Evolutionary conservation across 2,797 vertebrate genomes (phyloP), one percentile per base, ranked within the genome.

Genomic region (Pangasius djambal): DNA sequence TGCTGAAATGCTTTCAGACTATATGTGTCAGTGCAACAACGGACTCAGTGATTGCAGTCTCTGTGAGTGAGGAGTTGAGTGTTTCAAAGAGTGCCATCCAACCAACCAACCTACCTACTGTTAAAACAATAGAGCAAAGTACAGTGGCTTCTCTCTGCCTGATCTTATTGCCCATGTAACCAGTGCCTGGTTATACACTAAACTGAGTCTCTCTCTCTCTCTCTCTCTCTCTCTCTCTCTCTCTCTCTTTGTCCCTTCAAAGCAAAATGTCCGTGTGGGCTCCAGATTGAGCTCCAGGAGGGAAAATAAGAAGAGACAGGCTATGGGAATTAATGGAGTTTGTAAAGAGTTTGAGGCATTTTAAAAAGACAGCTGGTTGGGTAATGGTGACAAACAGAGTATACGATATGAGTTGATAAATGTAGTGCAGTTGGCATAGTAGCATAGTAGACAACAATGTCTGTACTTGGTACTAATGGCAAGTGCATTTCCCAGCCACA

Each of bases 1-100:
- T 89, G 82, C 13, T 61, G 3, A 85, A 87, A 88, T 63, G 55
- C 48, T 75, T 79, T 83, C 37, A 86, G 84, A 48, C 44, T 69
- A 63, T 69, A 61, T 90, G 83, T 88, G 57, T 90, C 92, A 93
- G 92, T 91, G 89, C 91, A 90, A 91, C 87, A 85, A 88, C 57
- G 86, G 88, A 85, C 0, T 65, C 59, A n/a, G 3, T 48, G 59
- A 65, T 83, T 28, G 37, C 83, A 92, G 90, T 94, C 92, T 94
- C 93, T 93, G 92, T 92, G 90, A 90, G 89, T 85, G 72, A 88
- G 88, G 86, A 90, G 89, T 85, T 86, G 50, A 82, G n/a, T 22
- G 77, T 70, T 57, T 63, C 48, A 50, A 37, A 52, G 50, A n/a
- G 6, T 0, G 25, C 12, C 13, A 0, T 44, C 78, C 55, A 81